Base-by-base conservation (phyloP, 1,140 invertebrate genomes). In the Pseudobourletiella spinata region DNA sequence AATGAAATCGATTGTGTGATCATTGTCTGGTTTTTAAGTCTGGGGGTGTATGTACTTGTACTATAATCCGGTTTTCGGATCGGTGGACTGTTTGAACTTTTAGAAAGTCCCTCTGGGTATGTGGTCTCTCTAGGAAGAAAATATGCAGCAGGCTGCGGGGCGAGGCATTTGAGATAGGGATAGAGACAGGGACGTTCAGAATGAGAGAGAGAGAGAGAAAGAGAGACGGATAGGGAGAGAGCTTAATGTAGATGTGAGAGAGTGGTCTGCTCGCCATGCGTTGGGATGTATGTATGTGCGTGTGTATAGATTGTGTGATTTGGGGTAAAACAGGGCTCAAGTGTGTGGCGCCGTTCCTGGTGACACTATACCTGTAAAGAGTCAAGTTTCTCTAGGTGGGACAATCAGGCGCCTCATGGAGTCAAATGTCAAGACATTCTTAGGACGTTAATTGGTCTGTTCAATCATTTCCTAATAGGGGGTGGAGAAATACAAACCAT, bases 391-490 rank as follows among this genome's bases (percentile, higher is more conserved):
- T 66, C 59, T 66, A 58, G 64, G 59, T 66, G 64, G 60, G 64
- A 66, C 64, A 66, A 66, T 66, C 56, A 66, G 64, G 64, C 65
- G 65, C 64, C 64, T 57, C 28, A 24, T 18, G 43, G 61, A 63
- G 65, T 63, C 65, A 67, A 67, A 63, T 63, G 65, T 63, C 65
- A 67, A 61, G 61, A 67, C 61, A 63, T 67, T 67, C 60, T 66
- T 63, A 51, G 52, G 61, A 60, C 60, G 65, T 67, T 67, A 67
- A 67, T 67, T 67, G 65, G 65, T 67, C 61, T 60, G 60, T 58
- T 67, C 65, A 67, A 67, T 67, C 65, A 67, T 67, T 66, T 66
- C 60, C 60, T 63, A 66, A 61, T 63, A 63, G 60, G 61, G 65
- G 65, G 57, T 57, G 61, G 57, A 55, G 57, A 30, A 64, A 59